A percentile compares a stretch with the other conserved stretches of the same genome.
These are phyloP conservation scores for Aptenodytes patagonicus DNA, from an alignment of 2,113 vertebrate species.

Conservation along the genomic window DNA sequence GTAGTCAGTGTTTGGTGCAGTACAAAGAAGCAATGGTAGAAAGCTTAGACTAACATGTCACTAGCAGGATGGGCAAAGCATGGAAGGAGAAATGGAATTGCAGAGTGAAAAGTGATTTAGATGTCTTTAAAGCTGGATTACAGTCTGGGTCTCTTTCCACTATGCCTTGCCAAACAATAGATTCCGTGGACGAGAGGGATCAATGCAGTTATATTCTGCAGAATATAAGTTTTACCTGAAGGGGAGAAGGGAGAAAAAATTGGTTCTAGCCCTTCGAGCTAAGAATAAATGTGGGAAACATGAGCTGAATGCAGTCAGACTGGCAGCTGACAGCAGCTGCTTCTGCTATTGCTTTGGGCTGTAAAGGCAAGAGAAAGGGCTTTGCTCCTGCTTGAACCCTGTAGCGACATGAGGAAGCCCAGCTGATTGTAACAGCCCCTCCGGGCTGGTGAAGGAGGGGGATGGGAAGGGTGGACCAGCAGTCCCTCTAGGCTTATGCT, in stretches of 20 bases:
- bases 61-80: background rate
- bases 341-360: background rate
- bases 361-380: background rate
- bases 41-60: background rate
- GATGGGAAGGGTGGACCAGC: no score
- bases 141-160: background rate
- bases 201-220: background rate
- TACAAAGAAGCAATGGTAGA: background rate
- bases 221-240: background rate
- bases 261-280: background rate
- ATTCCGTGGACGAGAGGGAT: background rate
- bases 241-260: background rate
- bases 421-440: background rate
- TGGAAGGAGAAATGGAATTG: background rate
- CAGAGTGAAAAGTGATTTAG: background rate
- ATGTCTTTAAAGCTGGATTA: background rate
- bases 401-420: background rate
- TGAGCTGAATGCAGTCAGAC: background rate
- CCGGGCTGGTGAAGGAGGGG: background rate
- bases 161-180: fast-evolving
- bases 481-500: background rate
- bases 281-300: background rate
- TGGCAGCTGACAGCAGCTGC: background rate
- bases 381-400: background rate
- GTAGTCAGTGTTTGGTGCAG: fast-evolving